Evolutionary conservation across 2,888 invertebrate species (phyloP).

Genomic region (Unio pictorum): DNA sequence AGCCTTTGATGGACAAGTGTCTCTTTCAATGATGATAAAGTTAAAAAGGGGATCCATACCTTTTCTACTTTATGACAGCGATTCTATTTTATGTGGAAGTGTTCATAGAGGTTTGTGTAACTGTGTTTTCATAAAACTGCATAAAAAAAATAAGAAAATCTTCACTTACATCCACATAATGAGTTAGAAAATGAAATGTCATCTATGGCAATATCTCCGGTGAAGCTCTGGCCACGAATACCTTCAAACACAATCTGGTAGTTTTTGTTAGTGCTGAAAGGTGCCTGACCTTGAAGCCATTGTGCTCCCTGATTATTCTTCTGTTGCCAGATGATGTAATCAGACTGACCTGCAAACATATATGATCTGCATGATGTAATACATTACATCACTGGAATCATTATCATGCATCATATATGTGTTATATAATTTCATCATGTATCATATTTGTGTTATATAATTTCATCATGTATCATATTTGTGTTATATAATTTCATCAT

Average conservation of each 20-base stretch:
- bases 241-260: constrained; percentile 53
- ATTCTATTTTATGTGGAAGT: too few species aligned
- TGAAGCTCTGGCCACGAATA: constrained; percentile 33
- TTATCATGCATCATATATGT: background rate
- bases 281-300: constrained; percentile 52
- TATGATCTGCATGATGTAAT: background rate
- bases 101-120: background rate
- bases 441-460: too few species aligned
- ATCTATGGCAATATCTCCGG: constrained; percentile 65
- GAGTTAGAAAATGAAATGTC: constrained; percentile 51
- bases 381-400: background rate
- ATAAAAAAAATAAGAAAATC: background rate
- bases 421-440: background rate
- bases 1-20: too few species aligned
- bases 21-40: too few species aligned
- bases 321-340: constrained; percentile 46
- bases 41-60: too few species aligned
- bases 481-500: too few species aligned
- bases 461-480: too few species aligned
- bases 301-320: constrained; percentile 43
- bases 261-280: constrained; percentile 33
- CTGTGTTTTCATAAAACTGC: background rate
- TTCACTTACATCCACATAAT: constrained; percentile 42
- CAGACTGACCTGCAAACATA: constrained; percentile 18
- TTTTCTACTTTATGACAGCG: too few species aligned